Evolutionary conservation across 1,140 invertebrate species (phyloP).

Genomic region (Sesamia nonagrioides): DNA sequence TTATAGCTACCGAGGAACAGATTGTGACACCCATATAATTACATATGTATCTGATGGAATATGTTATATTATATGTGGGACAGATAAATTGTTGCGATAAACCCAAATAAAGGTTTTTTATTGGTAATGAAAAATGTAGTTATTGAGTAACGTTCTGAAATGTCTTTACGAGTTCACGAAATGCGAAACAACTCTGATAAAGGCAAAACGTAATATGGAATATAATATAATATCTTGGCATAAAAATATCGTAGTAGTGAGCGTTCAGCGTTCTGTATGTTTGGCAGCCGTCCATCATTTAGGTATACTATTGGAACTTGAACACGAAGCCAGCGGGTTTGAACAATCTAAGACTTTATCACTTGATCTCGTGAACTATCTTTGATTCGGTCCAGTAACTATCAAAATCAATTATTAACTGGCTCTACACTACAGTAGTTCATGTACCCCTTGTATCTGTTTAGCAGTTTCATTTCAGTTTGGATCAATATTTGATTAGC

Average conservation of each 20-base stretch:
- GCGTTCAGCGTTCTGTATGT: neutral
- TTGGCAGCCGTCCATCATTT: constrained; percentile 51
- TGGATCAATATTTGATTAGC: constrained; percentile 7
- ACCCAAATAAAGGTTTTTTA: constrained; percentile 29
- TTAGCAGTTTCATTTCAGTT: constrained; percentile 20
- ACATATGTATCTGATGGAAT: constrained; percentile 32
- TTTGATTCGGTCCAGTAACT: constrained; percentile 7
- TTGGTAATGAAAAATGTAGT: constrained; percentile 6
- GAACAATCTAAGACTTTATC: neutral
- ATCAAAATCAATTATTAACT: constrained; percentile 8
- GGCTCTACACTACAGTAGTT: constrained; percentile 12
- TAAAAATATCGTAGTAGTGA: constrained; percentile 9
- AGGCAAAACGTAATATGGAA: neutral
- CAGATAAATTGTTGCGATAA: constrained; percentile 6
- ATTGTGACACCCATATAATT: constrained; percentile 8
- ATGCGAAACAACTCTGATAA: constrained; percentile 11
- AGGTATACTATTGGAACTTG: constrained; percentile 9
- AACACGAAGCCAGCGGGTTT: constrained; percentile 18
- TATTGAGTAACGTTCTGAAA: constrained; percentile 22
- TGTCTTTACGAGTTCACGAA: constrained; percentile 14
- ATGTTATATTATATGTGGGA: neutral
- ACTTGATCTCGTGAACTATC: constrained; percentile 14
- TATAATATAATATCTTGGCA: constrained; percentile 38
- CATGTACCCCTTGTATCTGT: neutral
- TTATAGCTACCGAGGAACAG: constrained; percentile 6